Percentiles rank a stretch among this genome's conserved stretches.
These are phyloP conservation scores for Drosophila peninsularis DNA, from an alignment of 2,888 invertebrate genomes.

Conservation along the genomic window DNA sequence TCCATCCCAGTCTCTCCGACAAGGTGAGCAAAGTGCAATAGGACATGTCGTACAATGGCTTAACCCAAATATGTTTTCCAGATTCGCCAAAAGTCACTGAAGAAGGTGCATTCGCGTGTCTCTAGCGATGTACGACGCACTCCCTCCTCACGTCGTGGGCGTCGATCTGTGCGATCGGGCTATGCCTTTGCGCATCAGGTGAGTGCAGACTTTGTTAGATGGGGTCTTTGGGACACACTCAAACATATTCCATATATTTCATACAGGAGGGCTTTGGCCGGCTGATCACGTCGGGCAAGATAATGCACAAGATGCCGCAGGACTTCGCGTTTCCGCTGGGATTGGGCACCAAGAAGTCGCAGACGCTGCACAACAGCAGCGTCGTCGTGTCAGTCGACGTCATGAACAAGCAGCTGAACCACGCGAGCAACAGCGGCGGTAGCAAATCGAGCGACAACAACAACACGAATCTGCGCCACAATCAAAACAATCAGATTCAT, in stretches of 20 bases:
- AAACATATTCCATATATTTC: neutral
- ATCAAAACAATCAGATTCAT: conserved; percentile 69
- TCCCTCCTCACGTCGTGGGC: conserved; percentile 93
- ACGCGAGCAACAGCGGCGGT: conserved; percentile 10
- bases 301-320: conserved; percentile 94
- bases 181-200: conserved; percentile 98
- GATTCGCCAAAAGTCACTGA: conserved; percentile 92
- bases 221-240: neutral
- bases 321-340: conserved; percentile 91
- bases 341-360: conserved; percentile 85
- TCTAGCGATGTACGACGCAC: conserved; percentile 93
- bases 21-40: conserved; percentile 72
- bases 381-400: conserved; percentile 29
- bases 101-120: conserved; percentile 89
- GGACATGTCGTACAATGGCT: neutral
- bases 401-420: conserved; percentile 34
- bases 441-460: conserved; percentile 56
- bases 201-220: neutral
- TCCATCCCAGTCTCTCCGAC: conserved; percentile 96
- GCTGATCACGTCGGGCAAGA: conserved; percentile 98
- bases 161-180: conserved; percentile 96
- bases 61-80: conserved; percentile 80
- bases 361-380: conserved; percentile 70
- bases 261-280: conserved; percentile 94
- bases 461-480: conserved; percentile 68